phyloP scores from a whole-genome alignment of 2,113 vertebrate species.

The Cyphotilapia sp. region DNA sequence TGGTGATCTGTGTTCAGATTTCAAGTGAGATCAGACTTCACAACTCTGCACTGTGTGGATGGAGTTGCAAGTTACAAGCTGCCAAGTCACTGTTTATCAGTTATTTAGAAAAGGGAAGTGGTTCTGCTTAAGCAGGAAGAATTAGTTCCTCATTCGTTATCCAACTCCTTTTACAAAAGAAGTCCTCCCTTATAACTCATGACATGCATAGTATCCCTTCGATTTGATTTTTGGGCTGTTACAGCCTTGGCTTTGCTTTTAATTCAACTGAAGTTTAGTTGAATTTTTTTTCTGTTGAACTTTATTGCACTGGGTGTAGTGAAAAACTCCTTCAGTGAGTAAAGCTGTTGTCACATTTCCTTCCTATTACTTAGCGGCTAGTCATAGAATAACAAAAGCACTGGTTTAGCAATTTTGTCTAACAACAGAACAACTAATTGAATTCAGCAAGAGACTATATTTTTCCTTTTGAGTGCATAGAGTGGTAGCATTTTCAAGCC shows the following conservation, averaged over 20 bases:
- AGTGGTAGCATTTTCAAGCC: neutral
- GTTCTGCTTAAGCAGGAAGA: neutral
- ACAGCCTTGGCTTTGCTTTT: neutral
- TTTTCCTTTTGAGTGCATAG: neutral
- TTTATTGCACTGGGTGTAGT: neutral
- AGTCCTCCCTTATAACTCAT: neutral
- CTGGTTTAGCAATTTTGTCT: neutral
- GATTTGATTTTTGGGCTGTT: neutral
- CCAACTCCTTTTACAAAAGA: neutral
- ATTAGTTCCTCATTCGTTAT: constrained; percentile 6
- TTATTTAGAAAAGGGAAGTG: neutral
- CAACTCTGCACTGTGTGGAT: neutral
- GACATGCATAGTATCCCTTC: neutral
- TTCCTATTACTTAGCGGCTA: neutral
- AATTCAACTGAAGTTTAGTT: neutral
- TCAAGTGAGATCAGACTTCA: neutral
- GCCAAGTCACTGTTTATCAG: neutral
- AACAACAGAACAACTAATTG: neutral
- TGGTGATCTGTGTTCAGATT: neutral
- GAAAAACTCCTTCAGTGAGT: neutral
- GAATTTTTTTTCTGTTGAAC: neutral
- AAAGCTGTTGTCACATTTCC: neutral
- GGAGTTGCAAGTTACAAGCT: neutral
- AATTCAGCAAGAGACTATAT: neutral
- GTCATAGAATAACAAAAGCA: neutral